These are phyloP conservation scores for Nettapus auritus DNA, from an alignment of 2,113 vertebrate genomes.

Conservation along the genomic window DNA sequence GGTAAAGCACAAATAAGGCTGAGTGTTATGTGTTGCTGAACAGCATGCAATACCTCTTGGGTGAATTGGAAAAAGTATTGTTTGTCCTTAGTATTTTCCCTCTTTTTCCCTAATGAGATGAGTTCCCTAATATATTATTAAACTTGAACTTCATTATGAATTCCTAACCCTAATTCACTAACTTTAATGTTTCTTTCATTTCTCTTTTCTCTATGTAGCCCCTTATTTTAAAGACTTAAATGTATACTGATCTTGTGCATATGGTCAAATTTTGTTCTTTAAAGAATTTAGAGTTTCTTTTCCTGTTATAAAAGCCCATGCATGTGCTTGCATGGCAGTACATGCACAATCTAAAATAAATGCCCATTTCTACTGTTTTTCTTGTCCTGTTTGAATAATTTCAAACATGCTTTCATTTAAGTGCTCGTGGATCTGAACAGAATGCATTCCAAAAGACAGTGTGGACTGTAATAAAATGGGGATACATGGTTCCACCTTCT, in stretches of 20 bases:
- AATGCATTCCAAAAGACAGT: not conserved
- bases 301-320: not conserved
- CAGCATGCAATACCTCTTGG: not conserved
- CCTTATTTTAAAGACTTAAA: not conserved
- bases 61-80: not conserved
- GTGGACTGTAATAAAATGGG: not conserved
- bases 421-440: not conserved
- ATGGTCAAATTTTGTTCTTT: not conserved
- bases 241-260: not conserved
- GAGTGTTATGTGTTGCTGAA: not conserved
- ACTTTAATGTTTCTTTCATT: not conserved
- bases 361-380: not conserved
- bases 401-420: not conserved
- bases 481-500: not conserved
- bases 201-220: not conserved
- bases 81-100: not conserved
- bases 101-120: not conserved
- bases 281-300: not conserved
- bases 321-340: not conserved
- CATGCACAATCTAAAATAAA: not conserved
- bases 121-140: not conserved
- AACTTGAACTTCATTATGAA: not conserved
- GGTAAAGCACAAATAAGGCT: not conserved
- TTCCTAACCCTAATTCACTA: not conserved
- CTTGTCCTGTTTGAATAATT: not conserved